Evolutionary conservation across 2,113 vertebrate genomes (phyloP).

Genomic region (Lipophrys pholis): DNA sequence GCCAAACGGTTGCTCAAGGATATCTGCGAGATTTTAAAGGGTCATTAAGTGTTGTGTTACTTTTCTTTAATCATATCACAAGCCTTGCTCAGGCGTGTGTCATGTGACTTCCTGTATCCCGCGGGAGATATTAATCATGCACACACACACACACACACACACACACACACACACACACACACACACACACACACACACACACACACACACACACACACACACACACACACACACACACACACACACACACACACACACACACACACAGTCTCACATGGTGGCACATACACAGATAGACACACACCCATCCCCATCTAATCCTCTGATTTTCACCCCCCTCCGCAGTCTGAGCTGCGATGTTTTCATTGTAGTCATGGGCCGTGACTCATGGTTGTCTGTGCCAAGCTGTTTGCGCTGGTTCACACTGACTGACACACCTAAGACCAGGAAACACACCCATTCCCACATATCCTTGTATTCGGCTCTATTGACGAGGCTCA

Average conservation of each 20-base stretch:
- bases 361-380: slow-evolving; percentile 78
- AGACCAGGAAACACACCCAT: slow-evolving; percentile 82
- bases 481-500: slow-evolving; percentile 46
- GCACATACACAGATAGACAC: too few species aligned
- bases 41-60: slow-evolving; percentile 27
- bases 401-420: slow-evolving; percentile 80
- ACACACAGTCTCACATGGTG: too few species aligned
- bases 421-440: slow-evolving; percentile 83
- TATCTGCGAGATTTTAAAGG: slow-evolving; percentile 24
- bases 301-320: slow-evolving; percentile 59
- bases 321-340: slow-evolving; percentile 59
- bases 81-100: slow-evolving; percentile 19
- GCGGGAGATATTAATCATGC: slow-evolving; percentile 44
- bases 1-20: slow-evolving; percentile 26
- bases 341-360: slow-evolving; percentile 71
- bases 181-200: slow-evolving; percentile 13
- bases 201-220: slow-evolving; percentile 19
- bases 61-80: slow-evolving; percentile 32
- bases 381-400: slow-evolving; percentile 80
- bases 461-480: slow-evolving; percentile 81
- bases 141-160: slow-evolving; percentile 5
- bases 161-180: neutral
- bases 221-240: slow-evolving; percentile 7
- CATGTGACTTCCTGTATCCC: slow-evolving; percentile 49
- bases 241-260: neutral